Percentiles rank a stretch among this genome's conserved stretches.
phyloP scores from a whole-genome alignment of 2,888 invertebrate species.

The Lottia scabra region DNA sequence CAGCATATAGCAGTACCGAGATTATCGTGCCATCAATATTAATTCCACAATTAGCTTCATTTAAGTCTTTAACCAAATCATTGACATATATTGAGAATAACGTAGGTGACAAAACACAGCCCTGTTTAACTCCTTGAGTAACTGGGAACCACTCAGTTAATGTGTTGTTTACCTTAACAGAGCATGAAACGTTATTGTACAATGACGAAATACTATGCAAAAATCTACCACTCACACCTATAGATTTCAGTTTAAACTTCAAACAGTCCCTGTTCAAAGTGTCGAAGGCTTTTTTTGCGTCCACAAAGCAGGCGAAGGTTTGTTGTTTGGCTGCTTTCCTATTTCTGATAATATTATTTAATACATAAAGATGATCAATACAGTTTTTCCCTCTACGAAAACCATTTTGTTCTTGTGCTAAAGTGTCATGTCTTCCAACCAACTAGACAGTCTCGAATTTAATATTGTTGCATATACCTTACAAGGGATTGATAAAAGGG shows the following conservation, averaged over 20 bases:
- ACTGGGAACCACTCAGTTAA: slow-evolving; percentile 12
- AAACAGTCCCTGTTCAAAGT: slow-evolving; percentile 17
- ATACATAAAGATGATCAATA: slow-evolving; percentile 17
- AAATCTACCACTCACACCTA: slow-evolving; percentile 15
- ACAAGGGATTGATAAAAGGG: slow-evolving; percentile 10
- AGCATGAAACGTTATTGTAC: slow-evolving; percentile 1
- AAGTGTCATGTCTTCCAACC: slow-evolving; percentile 9
- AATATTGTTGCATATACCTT: slow-evolving; percentile 18
- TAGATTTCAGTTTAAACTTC: slow-evolving; percentile 13
- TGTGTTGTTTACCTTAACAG: not conserved
- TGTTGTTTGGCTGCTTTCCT: not conserved
- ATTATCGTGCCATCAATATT: not conserved
- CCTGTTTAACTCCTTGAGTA: slow-evolving; percentile 20
- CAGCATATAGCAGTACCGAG: not conserved
- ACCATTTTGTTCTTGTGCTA: slow-evolving; percentile 22
- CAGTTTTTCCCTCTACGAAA: slow-evolving; percentile 19
- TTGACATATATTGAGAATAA: slow-evolving; percentile 18
- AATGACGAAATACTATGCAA: slow-evolving; percentile 15
- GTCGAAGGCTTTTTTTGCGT: slow-evolving; percentile 24
- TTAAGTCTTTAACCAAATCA: slow-evolving; percentile 20
- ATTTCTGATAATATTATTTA: slow-evolving; percentile 17
- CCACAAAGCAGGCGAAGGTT: slow-evolving; percentile 25
- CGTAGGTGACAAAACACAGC: slow-evolving; percentile 20
- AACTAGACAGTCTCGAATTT: slow-evolving; percentile 8
- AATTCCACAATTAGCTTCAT: not conserved